Evolutionary conservation across 2,113 vertebrate genomes (phyloP).

Genomic region (Asarcornis scutulata): DNA sequence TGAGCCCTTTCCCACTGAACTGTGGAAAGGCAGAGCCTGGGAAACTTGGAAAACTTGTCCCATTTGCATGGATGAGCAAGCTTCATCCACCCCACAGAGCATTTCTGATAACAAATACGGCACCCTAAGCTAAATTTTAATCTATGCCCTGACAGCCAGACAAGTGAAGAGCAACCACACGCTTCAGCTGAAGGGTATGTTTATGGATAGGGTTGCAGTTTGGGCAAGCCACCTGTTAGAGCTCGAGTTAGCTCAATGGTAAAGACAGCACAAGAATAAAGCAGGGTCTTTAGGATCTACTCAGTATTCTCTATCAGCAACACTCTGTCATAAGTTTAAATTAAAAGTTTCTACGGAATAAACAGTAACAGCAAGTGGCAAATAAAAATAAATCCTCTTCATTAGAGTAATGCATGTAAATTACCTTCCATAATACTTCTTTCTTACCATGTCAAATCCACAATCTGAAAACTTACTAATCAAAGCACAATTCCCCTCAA

Average conservation of each 20-base stretch:
- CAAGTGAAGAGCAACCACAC: background rate
- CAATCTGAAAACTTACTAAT: background rate
- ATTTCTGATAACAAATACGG: background rate
- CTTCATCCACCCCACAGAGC: background rate
- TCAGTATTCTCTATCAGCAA: background rate
- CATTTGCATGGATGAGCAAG: background rate
- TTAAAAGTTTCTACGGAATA: background rate
- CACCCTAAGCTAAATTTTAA: background rate
- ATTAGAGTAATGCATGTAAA: background rate
- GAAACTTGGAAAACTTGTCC: background rate
- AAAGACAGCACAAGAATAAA: background rate
- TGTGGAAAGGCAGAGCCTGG: background rate
- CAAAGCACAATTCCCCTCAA: background rate
- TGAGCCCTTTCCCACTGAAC: background rate
- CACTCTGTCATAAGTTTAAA: background rate
- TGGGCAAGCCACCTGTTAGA: background rate
- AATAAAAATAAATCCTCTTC: background rate
- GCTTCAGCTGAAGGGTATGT: background rate
- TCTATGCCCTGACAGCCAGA: background rate
- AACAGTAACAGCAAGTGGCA: background rate
- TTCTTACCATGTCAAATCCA: background rate
- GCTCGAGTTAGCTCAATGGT: background rate
- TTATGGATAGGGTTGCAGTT: background rate
- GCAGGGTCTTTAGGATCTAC: background rate
- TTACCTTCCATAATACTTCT: background rate